Percentiles rank a stretch among this genome's conserved stretches.
phyloP scores from a whole-genome alignment of 2,113 vertebrate species.

The Aegotheles bennettii region DNA sequence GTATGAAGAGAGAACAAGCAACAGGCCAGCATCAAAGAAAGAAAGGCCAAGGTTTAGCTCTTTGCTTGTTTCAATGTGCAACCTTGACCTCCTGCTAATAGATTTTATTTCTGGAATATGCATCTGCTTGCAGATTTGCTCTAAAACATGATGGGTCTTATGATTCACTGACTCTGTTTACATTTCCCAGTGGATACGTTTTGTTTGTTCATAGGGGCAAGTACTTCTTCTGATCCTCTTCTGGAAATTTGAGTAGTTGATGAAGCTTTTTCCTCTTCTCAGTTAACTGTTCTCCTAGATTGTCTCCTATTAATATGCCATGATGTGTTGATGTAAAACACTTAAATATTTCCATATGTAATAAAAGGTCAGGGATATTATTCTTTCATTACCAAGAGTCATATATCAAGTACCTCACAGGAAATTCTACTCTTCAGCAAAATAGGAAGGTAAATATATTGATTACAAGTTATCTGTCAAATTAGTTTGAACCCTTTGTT shows the following conservation, averaged over 20 bases:
- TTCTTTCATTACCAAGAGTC: constrained; percentile 57
- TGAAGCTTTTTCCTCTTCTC: constrained; percentile 43
- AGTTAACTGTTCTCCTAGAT: constrained; percentile 28
- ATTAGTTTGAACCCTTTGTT: constrained; percentile 3
- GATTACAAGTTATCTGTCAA: constrained; percentile 31
- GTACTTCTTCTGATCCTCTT: constrained; percentile 50
- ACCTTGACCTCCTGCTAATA: constrained; percentile 42
- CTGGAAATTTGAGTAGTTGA: constrained; percentile 29
- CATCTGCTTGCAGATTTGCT: constrained; percentile 11
- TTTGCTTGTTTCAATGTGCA: not conserved
- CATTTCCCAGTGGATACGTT: constrained; percentile 26
- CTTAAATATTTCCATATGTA: constrained; percentile 67
- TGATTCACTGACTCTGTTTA: constrained; percentile 50
- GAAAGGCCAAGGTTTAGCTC: not conserved
- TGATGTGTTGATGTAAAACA: constrained; percentile 60
- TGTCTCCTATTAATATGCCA: constrained; percentile 47
- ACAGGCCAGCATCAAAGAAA: not conserved
- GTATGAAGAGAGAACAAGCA: not conserved
- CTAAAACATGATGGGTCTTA: constrained; percentile 19
- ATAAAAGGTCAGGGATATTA: constrained; percentile 61
- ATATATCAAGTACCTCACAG: constrained; percentile 33
- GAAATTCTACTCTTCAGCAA: constrained; percentile 38
- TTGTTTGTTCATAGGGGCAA: constrained; percentile 45
- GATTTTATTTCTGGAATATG: constrained; percentile 52
- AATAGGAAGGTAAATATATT: constrained; percentile 52